Base-by-base conservation (phyloP, 2,797 vertebrate genomes). In the Geotrypetes seraphini region DNA sequence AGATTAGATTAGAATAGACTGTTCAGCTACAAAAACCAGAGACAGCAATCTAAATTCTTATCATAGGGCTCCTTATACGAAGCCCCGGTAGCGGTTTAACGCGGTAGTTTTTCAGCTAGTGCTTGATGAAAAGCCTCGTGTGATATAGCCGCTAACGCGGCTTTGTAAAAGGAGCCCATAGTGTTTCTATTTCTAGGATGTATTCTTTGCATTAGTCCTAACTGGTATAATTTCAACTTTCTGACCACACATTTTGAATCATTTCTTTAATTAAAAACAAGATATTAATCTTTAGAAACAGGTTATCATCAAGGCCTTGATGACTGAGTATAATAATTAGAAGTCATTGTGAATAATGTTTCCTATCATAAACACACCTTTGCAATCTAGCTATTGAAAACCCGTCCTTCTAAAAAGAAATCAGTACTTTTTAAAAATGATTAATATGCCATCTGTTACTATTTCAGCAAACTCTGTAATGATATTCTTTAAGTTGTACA, bases 391-490 rank as follows among this genome's bases (percentile, higher is more conserved):
- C 75, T 69, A 69, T 63, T 65, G 52, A 50, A 51, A 64, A 71
- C 68, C 71, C 68, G 67, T 59, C 75, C 75, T 76, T 76, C 72
- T 73, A 55, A 73, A 70, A 68, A 74, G 70, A 68, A 74, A 75
- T 53, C 63, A 69, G 60, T 78, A 81, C 74, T 78, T 79, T 65
- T 74, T 79, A 76, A 78, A 76, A 74, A 71, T 76, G 76, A 81
- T 83, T 81, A 81, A 66, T 76, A 83, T 83, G 78, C 79, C 79
- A 83, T 81, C 78, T 83, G 79, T 75, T 83, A 79, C 81, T 79
- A 83, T 83, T 83, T 83, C 46, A 10, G 63, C 70, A 64, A 48
- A 62, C 77, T 81, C 78, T 75, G 69, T 73, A 75, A 71, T 76
- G 75, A 71, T 78, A 77, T 75, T 75, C 75, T 78, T 66, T 44